Evolutionary conservation across 2,113 vertebrate genomes (phyloP).

Genomic region (Piaya cayana): DNA sequence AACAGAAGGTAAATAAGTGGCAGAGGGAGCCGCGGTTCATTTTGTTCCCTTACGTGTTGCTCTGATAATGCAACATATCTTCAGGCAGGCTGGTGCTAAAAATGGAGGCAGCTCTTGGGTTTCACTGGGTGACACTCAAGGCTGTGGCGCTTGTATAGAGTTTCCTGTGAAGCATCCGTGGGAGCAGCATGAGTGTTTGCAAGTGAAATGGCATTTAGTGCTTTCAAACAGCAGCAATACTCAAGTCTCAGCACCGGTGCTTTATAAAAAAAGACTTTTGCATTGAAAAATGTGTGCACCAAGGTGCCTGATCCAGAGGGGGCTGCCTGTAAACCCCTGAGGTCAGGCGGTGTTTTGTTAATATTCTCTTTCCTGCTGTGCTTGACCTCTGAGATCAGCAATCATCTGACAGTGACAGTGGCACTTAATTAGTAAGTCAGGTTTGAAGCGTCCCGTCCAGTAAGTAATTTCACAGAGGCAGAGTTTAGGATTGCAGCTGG

Average conservation of each 20-base stretch:
- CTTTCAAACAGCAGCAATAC: not conserved
- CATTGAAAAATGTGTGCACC: not conserved
- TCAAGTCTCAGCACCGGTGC: not conserved
- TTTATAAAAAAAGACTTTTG: not conserved
- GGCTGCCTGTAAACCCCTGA: slow-evolving; percentile 3
- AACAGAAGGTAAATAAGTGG: slow-evolving; percentile 47
- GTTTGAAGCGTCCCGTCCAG: not conserved
- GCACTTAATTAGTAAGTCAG: not conserved
- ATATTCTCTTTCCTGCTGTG: not conserved
- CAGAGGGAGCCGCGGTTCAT: slow-evolving; percentile 41
- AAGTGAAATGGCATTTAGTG: not conserved
- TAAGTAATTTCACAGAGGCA: not conserved
- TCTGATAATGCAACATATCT: slow-evolving; percentile 42
- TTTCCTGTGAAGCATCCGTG: fast-evolving
- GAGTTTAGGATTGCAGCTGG: slow-evolving; percentile 7
- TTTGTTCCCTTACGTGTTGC: slow-evolving; percentile 48
- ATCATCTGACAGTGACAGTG: not conserved
- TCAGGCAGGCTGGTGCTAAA: slow-evolving; percentile 32
- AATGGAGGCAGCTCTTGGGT: slow-evolving; percentile 49
- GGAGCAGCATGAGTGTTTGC: not conserved
- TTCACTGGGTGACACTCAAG: not conserved
- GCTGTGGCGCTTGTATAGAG: not conserved
- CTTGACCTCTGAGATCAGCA: not conserved
- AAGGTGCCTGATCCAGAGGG: not conserved
- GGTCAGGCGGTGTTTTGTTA: not conserved